phyloP scores from a whole-genome alignment of 2,113 vertebrate species.

The Syngnathus scovelli region DNA sequence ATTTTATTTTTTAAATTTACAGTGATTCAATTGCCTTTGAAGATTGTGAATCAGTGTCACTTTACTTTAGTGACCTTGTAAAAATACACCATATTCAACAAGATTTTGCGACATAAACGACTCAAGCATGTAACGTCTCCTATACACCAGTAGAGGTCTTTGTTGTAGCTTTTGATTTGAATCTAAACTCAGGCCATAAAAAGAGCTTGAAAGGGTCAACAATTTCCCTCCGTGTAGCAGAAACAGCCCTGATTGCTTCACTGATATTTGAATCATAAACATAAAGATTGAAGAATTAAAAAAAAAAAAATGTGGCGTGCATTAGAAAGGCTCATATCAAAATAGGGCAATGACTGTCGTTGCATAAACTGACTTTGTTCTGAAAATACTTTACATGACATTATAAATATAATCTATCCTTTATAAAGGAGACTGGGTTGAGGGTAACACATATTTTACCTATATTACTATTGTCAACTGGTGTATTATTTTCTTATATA shows the following conservation, averaged over 20 bases:
- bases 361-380: neutral
- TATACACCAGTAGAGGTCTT: slow-evolving; percentile 47
- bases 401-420: neutral
- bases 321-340: slow-evolving; percentile 9
- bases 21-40: no score
- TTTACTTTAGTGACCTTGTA: no score
- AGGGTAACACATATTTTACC: neutral
- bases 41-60: no score
- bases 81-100: no score
- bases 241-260: slow-evolving; percentile 22
- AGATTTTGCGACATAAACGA: neutral
- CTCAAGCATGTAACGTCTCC: slow-evolving; percentile 6
- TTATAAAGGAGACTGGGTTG: neutral
- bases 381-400: no score
- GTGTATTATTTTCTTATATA: neutral
- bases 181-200: slow-evolving; percentile 1
- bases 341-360: slow-evolving; percentile 6
- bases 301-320: slow-evolving; percentile 17
- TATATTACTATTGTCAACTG: neutral
- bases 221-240: slow-evolving; percentile 27
- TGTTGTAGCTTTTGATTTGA: neutral
- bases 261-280: slow-evolving; percentile 23
- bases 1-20: no score
- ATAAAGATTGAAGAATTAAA: neutral
- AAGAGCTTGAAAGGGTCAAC: slow-evolving; percentile 44